These are phyloP conservation scores for Megaceryle maxima DNA, from an alignment of 2,113 vertebrate genomes.

Conservation along the genomic window DNA sequence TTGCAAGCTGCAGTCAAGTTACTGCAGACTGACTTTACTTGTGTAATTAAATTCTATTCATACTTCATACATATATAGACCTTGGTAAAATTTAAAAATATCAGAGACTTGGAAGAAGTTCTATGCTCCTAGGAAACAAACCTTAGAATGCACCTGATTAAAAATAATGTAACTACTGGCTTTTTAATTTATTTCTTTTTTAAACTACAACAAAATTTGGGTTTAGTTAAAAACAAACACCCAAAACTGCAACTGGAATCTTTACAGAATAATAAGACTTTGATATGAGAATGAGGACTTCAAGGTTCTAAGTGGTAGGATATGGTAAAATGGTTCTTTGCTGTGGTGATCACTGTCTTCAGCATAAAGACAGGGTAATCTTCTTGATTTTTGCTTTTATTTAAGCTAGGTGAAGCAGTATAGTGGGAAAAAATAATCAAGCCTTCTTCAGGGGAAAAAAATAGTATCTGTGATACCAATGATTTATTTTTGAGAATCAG, in stretches of 20 bases:
- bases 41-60: not conserved
- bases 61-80: not conserved
- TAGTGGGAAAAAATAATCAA: not conserved
- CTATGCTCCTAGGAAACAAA: not conserved
- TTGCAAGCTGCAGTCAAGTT: not conserved
- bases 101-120: not conserved
- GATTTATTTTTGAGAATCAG: not conserved
- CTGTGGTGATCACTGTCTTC: not conserved
- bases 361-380: not conserved
- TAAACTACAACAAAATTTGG: not conserved
- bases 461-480: rapidly evolving
- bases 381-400: not conserved
- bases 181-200: not conserved
- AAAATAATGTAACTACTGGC: not conserved
- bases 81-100: not conserved
- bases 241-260: not conserved
- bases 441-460: not conserved
- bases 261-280: not conserved
- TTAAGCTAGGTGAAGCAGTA: not conserved
- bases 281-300: not conserved
- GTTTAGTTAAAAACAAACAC: not conserved
- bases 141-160: not conserved
- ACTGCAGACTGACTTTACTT: not conserved
- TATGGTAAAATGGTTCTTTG: not conserved
- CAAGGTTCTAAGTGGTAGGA: not conserved